Evolutionary conservation across 2,888 invertebrate species (phyloP).

Genomic region (Pemphredon lugubris): DNA sequence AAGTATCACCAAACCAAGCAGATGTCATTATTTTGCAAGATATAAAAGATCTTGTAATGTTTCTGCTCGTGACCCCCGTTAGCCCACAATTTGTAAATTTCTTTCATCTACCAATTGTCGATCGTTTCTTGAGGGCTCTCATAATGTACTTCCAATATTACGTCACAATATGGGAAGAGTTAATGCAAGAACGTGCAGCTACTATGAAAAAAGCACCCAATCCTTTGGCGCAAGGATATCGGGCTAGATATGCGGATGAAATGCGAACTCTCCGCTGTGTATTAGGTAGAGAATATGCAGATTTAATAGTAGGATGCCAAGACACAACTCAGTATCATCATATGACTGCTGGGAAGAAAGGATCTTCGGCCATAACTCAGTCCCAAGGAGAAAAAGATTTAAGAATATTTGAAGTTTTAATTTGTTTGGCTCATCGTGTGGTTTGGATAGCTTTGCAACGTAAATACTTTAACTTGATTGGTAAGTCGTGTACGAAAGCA

Average conservation of each 20-base stretch:
- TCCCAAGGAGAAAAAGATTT: slow-evolving; percentile 86
- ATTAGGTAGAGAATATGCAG: slow-evolving; percentile 85
- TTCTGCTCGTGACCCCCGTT: slow-evolving; percentile 82
- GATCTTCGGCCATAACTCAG: slow-evolving; percentile 81
- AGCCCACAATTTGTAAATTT: slow-evolving; percentile 84
- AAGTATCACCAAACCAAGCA: slow-evolving; percentile 82
- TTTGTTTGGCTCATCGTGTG: slow-evolving; percentile 84
- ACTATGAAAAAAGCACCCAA: slow-evolving; percentile 71
- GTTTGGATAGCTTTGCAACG: slow-evolving; percentile 86
- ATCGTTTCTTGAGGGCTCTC: slow-evolving; percentile 85
- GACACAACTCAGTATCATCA: slow-evolving; percentile 82
- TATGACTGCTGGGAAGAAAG: slow-evolving; percentile 78
- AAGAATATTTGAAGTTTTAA: slow-evolving; percentile 84
- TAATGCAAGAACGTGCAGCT: slow-evolving; percentile 83
- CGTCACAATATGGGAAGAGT: slow-evolving; percentile 84
- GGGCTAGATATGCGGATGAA: slow-evolving; percentile 80
- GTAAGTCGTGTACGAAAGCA: slow-evolving; percentile 79
- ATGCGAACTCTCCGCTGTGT: slow-evolving; percentile 84
- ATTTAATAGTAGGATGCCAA: slow-evolving; percentile 82
- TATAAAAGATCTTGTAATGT: slow-evolving; percentile 84
- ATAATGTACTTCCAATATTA: slow-evolving; percentile 86
- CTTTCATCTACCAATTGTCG: slow-evolving; percentile 84
- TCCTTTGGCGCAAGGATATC: slow-evolving; percentile 71
- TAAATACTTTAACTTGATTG: slow-evolving; percentile 84
- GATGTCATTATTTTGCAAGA: slow-evolving; percentile 85